Conservation (phyloP, 2,888 invertebrate species). For the Byasa hedistus region DNA sequence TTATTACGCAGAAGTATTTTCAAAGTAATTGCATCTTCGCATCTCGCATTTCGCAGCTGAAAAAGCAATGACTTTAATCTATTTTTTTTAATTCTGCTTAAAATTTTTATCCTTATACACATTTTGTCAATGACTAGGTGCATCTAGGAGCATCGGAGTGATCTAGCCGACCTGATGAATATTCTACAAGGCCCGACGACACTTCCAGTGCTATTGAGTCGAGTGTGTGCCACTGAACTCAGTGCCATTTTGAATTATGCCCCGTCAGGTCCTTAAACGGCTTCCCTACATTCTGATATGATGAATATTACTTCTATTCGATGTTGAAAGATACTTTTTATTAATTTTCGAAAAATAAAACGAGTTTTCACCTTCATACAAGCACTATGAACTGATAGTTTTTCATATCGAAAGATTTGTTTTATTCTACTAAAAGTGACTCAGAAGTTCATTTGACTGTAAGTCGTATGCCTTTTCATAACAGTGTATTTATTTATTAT, state of each 20-base stretch:
- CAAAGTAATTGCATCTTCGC: too few relatives aligned
- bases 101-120: not conserved
- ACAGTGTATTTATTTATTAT: too few relatives aligned
- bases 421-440: too few relatives aligned
- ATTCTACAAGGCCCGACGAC: conserved; percentile 59
- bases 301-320: not conserved
- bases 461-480: too few relatives aligned
- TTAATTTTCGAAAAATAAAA: too few relatives aligned
- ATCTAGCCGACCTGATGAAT: conserved; percentile 66
- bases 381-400: too few relatives aligned
- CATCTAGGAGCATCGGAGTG: conserved; percentile 37
- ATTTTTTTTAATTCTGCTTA: not conserved
- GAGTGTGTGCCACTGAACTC: conserved; percentile 31
- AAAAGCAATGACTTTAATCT: too few relatives aligned
- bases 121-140: conserved; percentile 10
- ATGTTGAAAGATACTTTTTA: not conserved
- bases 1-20: too few relatives aligned
- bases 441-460: too few relatives aligned
- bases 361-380: too few relatives aligned
- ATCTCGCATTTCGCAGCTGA: too few relatives aligned
- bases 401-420: too few relatives aligned
- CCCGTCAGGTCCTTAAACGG: conserved; percentile 48
- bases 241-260: conserved; percentile 58
- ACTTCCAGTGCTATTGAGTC: conserved; percentile 33
- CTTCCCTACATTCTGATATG: conserved; percentile 21